Conservation (phyloP, 1,140 invertebrate genomes). For the Pteromalus puparum region DNA sequence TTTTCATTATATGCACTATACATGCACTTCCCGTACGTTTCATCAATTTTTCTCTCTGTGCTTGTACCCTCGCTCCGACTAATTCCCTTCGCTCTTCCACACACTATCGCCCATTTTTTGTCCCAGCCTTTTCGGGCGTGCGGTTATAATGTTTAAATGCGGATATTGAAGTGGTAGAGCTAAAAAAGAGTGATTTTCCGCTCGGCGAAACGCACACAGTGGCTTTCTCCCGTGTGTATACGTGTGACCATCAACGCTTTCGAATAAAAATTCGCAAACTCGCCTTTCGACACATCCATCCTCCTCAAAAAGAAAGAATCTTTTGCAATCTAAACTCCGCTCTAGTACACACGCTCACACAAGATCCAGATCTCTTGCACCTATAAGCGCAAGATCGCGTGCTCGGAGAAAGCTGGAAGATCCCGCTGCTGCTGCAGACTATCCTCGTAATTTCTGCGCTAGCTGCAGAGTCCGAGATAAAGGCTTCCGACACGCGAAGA, state of each 20-base stretch:
- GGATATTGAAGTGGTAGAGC: background rate
- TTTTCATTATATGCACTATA: too few relatives aligned
- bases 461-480: background rate
- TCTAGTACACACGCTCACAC: too few relatives aligned
- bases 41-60: background rate
- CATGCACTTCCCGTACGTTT: too few relatives aligned
- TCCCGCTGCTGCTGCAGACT: background rate
- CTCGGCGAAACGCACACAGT: background rate
- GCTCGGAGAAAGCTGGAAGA: background rate
- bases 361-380: background rate
- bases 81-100: too few relatives aligned
- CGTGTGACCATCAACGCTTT: background rate
- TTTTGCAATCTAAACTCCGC: background rate
- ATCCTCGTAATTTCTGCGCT: conserved; percentile 22
- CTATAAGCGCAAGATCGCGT: conserved; percentile 23
- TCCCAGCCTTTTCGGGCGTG: background rate
- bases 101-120: too few relatives aligned
- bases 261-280: background rate
- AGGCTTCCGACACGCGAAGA: conserved; percentile 3
- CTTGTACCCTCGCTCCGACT: background rate
- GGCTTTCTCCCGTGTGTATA: too few relatives aligned
- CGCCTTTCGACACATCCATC: too few relatives aligned
- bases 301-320: background rate
- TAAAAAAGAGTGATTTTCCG: background rate
- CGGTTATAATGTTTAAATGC: background rate